Base-by-base conservation (phyloP, 2,113 vertebrate genomes). In the Gymnorhina tibicen region DNA sequence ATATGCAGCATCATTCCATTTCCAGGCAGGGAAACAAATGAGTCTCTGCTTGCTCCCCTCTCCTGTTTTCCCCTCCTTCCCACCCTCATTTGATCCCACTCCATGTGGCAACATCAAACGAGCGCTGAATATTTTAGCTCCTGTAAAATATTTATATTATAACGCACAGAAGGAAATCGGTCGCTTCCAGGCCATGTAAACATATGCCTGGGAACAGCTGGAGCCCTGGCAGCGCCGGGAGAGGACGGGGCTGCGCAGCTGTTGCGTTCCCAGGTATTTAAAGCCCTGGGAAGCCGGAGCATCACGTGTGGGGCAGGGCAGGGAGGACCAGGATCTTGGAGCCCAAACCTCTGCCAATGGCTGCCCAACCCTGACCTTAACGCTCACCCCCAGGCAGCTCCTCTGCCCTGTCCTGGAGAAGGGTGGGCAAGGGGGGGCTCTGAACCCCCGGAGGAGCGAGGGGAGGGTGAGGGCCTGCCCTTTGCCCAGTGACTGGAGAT, bases 161-260 rank as follows among this genome's bases (percentile, higher is more conserved):
- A 68, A 85, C 0, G 15, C 73, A 55, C 8, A n/a, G 93, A 87
- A 95, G 84, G 93, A 95, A 94, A 95, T 60, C 0, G 60, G 89
- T 30, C 2, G 27, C 93, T 96, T 95, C 89, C 84, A 14, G 85
- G 78, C 72, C 92, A 1, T 46, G 93, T 60, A 87, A 95, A 92
- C 96, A 91, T 22, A 26, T 72, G 91, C 87, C 77, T 85, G 3
- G 22, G 3, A 86, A 77, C 94, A 96, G 94, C 94, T 92, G 95
- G 84, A 81, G 23, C 67, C 67, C 96, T 55, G 80, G 95, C 88
- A 77, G 72, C 2, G 11, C 70, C 4, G 5, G 79, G n/a, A 16
- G 70, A 35, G 87, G 11, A 27, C 1, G 6, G 35, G 55, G 41
- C 72, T 69, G 79, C 49, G 16, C 44, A 32, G 81, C 83, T 37